A percentile compares a stretch with the other conserved stretches of the same genome.
Conservation (phyloP, 1,140 invertebrate species). For the Aphaenogaster ashmeadi region DNA sequence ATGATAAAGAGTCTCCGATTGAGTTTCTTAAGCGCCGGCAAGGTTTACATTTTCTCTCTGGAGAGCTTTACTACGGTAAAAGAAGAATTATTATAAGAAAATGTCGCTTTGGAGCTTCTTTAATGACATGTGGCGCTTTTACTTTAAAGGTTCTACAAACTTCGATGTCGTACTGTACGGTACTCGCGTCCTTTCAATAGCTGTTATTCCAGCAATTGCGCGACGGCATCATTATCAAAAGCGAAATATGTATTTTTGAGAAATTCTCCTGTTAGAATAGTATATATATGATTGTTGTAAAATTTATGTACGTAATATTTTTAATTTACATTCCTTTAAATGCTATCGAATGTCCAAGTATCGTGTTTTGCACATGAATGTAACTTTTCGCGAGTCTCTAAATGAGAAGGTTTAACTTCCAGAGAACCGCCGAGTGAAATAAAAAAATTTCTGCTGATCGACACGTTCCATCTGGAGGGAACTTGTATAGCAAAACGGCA, state of each 20-base stretch:
- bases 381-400: not conserved
- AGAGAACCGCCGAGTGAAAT: not conserved
- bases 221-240: not conserved
- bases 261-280: slow-evolving; percentile 5
- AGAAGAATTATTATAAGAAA: not conserved
- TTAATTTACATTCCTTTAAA: not conserved
- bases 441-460: not conserved
- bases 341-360: not conserved
- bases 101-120: not conserved
- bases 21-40: slow-evolving; percentile 29
- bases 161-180: slow-evolving; percentile 29
- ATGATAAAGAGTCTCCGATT: slow-evolving; percentile 22
- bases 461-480: not conserved
- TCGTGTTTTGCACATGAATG: not conserved
- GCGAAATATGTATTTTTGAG: not conserved
- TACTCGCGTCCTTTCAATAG: slow-evolving; percentile 27
- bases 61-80: slow-evolving; percentile 44
- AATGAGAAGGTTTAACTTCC: not conserved
- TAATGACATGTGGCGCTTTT: not conserved
- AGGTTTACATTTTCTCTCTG: slow-evolving; percentile 35
- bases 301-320: not conserved
- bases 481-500: not conserved
- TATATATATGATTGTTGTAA: not conserved
- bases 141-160: slow-evolving; percentile 42
- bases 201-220: not conserved